Evolutionary conservation across 2,113 vertebrate species (phyloP), one percentile per base, ranked within the genome.

Genomic region (Thomomys bottae): DNA sequence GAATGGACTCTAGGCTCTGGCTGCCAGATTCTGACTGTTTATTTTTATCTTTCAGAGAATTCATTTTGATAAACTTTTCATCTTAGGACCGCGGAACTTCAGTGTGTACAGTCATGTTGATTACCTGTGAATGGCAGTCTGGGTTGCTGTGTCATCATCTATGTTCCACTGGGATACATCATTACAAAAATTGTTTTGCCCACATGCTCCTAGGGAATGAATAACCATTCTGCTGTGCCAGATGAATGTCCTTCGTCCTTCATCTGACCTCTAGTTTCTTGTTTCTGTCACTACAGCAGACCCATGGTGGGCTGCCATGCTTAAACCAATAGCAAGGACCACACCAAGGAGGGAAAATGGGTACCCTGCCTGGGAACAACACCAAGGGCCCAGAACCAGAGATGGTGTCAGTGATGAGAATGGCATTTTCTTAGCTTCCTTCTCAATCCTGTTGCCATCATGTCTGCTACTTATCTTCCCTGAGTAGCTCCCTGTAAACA

Each of bases 341-440:
- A 66, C 63, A 34, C 18, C 20, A 30, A 18, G 26, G 10, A 23
- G 61, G 72, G 23, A 12, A 70, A 70, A 75, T 30, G 32, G 4
- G 45, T 32, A 26, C 2, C 32, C 61, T 78, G 42, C 34, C 30
- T 64, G 12, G 63, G 82, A 83, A 40, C 72, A 83, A 40, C 72
- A 78, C 24, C 32, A 49, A 72, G 40, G 38, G 30, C 17, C 2
- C 4, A 30, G 82, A 87, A 57, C 36, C 70, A 45, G 87, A 83
- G 81, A 79, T 68, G 38, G 85, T 32, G 3, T 85, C 21, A 0
- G 30, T 45, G 64, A 64, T 63, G 72, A 66, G 72, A 40, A 36
- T 36, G 72, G 28, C 72, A 90, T 83, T 93, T 90, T 88, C 76
- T 92, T 38, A 36, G 79, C 21, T 94, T 92, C 85, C 83, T 89